Evolutionary conservation across 2,888 invertebrate genomes (phyloP).

Genomic region (Aphidius colemani): DNA sequence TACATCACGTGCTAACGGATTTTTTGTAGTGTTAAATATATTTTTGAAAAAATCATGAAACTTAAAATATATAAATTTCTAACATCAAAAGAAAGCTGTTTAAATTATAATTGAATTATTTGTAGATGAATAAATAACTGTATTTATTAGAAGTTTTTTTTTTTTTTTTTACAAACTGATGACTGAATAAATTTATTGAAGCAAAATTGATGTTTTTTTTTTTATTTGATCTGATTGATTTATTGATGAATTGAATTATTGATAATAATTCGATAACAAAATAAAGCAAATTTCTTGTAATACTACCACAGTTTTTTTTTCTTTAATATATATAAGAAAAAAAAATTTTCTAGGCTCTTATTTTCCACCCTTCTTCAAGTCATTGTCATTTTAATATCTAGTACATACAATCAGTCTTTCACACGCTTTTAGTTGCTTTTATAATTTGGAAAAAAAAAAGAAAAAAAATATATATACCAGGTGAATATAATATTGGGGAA

Average conservation of each 20-base stretch:
- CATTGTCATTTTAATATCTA: slow-evolving; percentile 33
- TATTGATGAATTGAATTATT: neutral
- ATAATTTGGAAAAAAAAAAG: slow-evolving; percentile 8
- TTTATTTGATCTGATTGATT: too few species aligned
- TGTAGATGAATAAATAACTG: too few species aligned
- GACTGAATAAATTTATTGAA: neutral
- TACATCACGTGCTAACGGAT: too few species aligned
- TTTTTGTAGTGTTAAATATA: too few species aligned
- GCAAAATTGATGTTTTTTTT: neutral
- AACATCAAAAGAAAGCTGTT: too few species aligned
- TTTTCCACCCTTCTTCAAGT: neutral
- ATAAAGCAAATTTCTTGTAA: neutral
- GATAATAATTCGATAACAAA: neutral
- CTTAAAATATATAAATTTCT: too few species aligned
- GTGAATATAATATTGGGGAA: slow-evolving; percentile 22
- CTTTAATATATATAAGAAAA: neutral
- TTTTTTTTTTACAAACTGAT: neutral
- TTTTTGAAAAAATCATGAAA: too few species aligned
- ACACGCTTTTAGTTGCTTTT: slow-evolving; percentile 23
- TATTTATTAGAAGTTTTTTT: neutral
- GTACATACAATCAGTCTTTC: slow-evolving; percentile 28
- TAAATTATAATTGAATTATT: too few species aligned
- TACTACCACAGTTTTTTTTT: neutral
- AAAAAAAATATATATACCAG: slow-evolving; percentile 24
- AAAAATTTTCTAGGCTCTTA: too few species aligned